A percentile compares a stretch with the other conserved stretches of the same genome.
These are phyloP conservation scores for Perizoma affinitatum DNA, from an alignment of 2,888 invertebrate genomes.

Conservation along the genomic window DNA sequence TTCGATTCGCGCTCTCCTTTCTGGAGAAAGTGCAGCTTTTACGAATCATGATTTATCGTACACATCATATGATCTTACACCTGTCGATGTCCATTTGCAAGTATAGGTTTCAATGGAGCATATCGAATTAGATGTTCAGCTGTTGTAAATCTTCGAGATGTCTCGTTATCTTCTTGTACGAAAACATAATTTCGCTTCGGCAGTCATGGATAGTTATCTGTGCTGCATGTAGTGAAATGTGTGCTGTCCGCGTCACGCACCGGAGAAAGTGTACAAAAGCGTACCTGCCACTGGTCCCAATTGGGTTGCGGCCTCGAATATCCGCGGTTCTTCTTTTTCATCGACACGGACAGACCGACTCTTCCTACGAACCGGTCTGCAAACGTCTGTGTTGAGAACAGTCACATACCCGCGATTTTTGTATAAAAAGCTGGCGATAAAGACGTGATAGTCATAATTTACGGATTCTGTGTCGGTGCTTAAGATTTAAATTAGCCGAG, in stretches of 20 bases:
- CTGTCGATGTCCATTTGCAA: slow-evolving; percentile 45
- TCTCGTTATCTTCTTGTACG: slow-evolving; percentile 25
- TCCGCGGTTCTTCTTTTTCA: slow-evolving; percentile 65
- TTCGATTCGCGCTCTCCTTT: slow-evolving; percentile 48
- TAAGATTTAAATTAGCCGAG: slow-evolving; percentile 33
- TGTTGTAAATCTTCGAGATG: slow-evolving; percentile 7
- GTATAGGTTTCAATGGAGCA: slow-evolving; percentile 22
- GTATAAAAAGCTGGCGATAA: slow-evolving; percentile 41
- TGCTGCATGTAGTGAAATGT: slow-evolving; percentile 66
- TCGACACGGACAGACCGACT: slow-evolving; percentile 45
- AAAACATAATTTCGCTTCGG: slow-evolving; percentile 31
- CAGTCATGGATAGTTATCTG: slow-evolving; percentile 29
- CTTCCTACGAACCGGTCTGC: slow-evolving; percentile 53
- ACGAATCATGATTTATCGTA: slow-evolving; percentile 53
- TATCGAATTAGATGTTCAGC: slow-evolving; percentile 19
- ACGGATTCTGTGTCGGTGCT: slow-evolving; percentile 29
- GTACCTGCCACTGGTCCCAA: slow-evolving; percentile 77
- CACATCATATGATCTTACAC: slow-evolving; percentile 53
- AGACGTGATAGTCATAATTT: slow-evolving; percentile 35
- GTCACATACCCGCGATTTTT: slow-evolving; percentile 42
- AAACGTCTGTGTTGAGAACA: slow-evolving; percentile 22
- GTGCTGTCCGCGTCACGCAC: slow-evolving; percentile 71
- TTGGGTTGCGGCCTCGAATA: slow-evolving; percentile 81
- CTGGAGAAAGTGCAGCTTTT: slow-evolving; percentile 57
- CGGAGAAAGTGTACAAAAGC: slow-evolving; percentile 80